A percentile compares a stretch with the other conserved stretches of the same genome.
These are phyloP conservation scores for Rhinatrema bivittatum DNA, from an alignment of 2,797 vertebrate species.

Conservation along the genomic window DNA sequence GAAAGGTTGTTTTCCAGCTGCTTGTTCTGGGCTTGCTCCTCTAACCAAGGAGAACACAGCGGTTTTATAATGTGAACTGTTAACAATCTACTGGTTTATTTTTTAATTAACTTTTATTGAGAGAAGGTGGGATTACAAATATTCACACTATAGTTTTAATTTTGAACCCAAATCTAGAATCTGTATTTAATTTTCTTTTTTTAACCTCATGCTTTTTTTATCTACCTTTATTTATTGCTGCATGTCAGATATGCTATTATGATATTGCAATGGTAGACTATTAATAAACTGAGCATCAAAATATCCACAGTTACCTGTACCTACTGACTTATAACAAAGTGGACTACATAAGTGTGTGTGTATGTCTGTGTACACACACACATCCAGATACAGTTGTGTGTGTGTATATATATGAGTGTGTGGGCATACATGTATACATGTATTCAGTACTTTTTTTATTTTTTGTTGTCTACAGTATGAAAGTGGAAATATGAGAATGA, in stretches of 20 bases:
- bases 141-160: constrained; percentile 40
- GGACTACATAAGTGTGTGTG: constrained; percentile 39
- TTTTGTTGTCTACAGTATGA: constrained; percentile 36
- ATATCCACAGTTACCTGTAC: constrained; percentile 43
- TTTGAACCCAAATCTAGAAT: constrained; percentile 47
- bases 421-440: constrained; percentile 37
- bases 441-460: constrained; percentile 47
- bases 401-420: no score
- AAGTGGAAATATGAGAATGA: constrained; percentile 40
- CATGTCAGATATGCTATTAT: constrained; percentile 35
- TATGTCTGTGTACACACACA: constrained; percentile 45
- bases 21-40: constrained; percentile 35
- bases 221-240: constrained; percentile 64
- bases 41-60: constrained; percentile 37
- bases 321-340: constrained; percentile 55
- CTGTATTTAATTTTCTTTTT: constrained; percentile 53
- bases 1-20: constrained; percentile 16
- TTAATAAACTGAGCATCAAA: constrained; percentile 46
- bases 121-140: constrained; percentile 42
- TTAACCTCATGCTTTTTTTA: constrained; percentile 44
- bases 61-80: constrained; percentile 55
- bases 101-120: constrained; percentile 35
- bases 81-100: constrained; percentile 52
- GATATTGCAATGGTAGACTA: constrained; percentile 40
- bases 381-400: constrained; percentile 44